A percentile compares a stretch with the other conserved stretches of the same genome.
Conservation (phyloP, 1,140 invertebrate genomes). For the Rhopalosiphum maidis region DNA sequence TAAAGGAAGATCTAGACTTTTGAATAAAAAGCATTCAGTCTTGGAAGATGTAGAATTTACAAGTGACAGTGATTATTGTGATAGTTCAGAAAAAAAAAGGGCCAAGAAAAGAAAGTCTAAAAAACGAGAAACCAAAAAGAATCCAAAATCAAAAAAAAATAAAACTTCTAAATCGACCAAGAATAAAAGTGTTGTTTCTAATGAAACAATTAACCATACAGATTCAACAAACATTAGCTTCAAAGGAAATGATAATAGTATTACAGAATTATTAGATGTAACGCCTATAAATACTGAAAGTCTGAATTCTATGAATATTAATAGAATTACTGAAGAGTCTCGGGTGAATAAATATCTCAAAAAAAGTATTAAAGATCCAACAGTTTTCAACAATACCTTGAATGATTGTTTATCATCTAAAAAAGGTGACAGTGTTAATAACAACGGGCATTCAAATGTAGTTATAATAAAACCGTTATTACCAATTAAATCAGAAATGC, state of each 20-base stretch:
- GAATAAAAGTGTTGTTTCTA: neutral
- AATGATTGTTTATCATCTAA: slow-evolving; percentile 18
- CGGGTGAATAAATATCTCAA: neutral
- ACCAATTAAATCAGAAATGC: neutral
- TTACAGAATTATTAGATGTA: neutral
- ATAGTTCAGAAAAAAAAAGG: slow-evolving; percentile 10
- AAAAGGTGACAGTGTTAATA: neutral
- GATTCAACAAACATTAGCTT: neutral
- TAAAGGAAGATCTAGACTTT: neutral
- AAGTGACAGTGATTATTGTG: slow-evolving; percentile 45
- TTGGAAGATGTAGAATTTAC: neutral
- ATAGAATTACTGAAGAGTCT: neutral
- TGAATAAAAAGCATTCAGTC: neutral
- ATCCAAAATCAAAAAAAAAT: slow-evolving; percentile 13
- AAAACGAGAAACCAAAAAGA: slow-evolving; percentile 9
- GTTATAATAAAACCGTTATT: neutral
- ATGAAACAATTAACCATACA: neutral
- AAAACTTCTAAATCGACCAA: neutral
- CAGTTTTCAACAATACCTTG: neutral
- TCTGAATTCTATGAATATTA: neutral
- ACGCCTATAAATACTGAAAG: neutral
- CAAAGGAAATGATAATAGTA: neutral
- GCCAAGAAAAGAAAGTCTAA: slow-evolving; percentile 25
- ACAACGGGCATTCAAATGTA: neutral
- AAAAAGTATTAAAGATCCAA: neutral